Conservation (phyloP, 2,113 vertebrate genomes). For the Notiomystis cincta region DNA sequence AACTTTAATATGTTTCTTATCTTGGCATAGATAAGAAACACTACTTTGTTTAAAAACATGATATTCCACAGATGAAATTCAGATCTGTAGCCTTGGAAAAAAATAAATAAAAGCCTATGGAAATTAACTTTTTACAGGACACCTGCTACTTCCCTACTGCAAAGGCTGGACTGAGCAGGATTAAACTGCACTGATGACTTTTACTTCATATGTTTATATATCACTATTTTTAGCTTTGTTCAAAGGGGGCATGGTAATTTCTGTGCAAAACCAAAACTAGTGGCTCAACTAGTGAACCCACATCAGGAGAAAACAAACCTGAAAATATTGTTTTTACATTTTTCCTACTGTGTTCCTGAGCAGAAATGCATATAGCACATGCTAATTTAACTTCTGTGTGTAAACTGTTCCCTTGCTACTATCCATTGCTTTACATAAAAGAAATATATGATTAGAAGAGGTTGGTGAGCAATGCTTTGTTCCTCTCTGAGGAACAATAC, state of each 20-base stretch:
- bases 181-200: not conserved
- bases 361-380: accelerated
- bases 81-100: not conserved
- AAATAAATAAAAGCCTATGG: not conserved
- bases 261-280: not conserved
- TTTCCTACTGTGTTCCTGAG: not conserved
- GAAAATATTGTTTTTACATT: not conserved
- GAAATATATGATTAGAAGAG: not conserved
- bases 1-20: not conserved
- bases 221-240: not conserved
- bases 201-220: not conserved
- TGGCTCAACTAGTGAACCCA: not conserved
- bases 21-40: not conserved
- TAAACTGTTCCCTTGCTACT: not conserved
- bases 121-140: not conserved
- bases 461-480: not conserved
- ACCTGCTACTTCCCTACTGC: not conserved
- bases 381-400: not conserved
- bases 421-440: not conserved
- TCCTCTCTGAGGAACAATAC: not conserved
- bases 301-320: not conserved
- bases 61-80: not conserved
- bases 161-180: not conserved
- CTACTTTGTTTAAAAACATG: not conserved
- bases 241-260: not conserved